These are phyloP conservation scores for Drosophila orena DNA, from an alignment of 1,140 invertebrate species.

Conservation along the genomic window DNA sequence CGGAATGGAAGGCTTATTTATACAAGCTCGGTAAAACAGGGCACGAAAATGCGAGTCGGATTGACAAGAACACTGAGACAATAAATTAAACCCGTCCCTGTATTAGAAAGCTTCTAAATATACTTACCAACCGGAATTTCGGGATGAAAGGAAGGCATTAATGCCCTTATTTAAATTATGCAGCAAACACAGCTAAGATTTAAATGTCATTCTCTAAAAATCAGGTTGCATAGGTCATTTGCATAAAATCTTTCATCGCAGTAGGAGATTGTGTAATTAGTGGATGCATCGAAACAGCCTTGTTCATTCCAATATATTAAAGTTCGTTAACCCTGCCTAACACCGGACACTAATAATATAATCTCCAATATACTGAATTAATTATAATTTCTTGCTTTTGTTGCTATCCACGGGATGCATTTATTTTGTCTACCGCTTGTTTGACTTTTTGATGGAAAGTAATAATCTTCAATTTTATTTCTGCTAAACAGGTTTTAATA, in stretches of 20 bases:
- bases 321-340: slow-evolving; percentile 29
- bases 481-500: not conserved
- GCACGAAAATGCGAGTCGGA: slow-evolving; percentile 2
- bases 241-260: slow-evolving; percentile 7
- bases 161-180: slow-evolving; percentile 24
- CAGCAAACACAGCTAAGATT: not conserved
- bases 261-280: slow-evolving; percentile 23
- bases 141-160: not conserved
- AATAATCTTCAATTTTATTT: not conserved
- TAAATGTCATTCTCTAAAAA: not conserved
- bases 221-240: slow-evolving; percentile 30
- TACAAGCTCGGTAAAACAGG: slow-evolving; percentile 26
- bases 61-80: not conserved
- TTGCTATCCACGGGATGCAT: slow-evolving; percentile 11
- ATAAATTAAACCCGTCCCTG: slow-evolving; percentile 22
- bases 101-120: slow-evolving; percentile 28
- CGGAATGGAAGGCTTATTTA: slow-evolving; percentile 54
- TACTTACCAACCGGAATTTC: slow-evolving; percentile 3
- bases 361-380: slow-evolving; percentile 2
- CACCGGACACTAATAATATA: slow-evolving; percentile 8
- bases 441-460: not conserved
- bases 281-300: not conserved
- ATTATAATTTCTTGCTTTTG: not conserved
- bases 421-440: slow-evolving; percentile 24
- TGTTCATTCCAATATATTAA: not conserved